Evolutionary conservation across 2,113 vertebrate species (phyloP), one percentile per base, ranked within the genome.

Genomic region (Oncorhynchus masou): DNA sequence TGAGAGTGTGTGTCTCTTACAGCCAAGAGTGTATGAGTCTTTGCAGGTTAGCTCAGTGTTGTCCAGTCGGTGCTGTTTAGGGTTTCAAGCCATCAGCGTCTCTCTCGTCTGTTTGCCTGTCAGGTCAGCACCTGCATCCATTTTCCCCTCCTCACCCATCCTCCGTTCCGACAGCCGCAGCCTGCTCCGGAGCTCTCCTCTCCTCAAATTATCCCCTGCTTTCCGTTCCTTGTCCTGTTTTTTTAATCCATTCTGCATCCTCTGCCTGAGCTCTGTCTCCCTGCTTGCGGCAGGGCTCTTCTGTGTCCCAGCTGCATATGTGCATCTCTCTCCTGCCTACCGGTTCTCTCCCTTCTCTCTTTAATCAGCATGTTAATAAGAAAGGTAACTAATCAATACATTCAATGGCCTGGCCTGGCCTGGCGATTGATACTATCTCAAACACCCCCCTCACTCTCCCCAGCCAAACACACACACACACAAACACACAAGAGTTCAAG

Each of bases 291-390:
- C 76, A 74, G 49, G 65, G 68, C 67, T 74, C 76, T 71, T 78
- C 49, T 48, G 65, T 76, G 76, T 72, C 39, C 3, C 48, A 27
- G 70, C 67, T 74, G 71, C 12, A 24, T 70, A 59, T 70, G 68
- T 20, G 71, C 65, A 16, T 77, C 34, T 64, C 48, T 60, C 68
- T 83, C 24, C 74, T 68, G 66, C 85, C 48, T 49, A 88, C 81
- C 31, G 70, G 78, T 85, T 87, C 88, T 89, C 89, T 90, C 85
- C 74, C 87, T 84, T 85, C 89, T 83, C 90, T 87, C 92, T 94
- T 94, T 93, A 94, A 94, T 94, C 93, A 94, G 92, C 93, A 94
- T 94, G 93, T 94, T 94, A 94, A 94, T 94, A 94, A 94, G 93
- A 94, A 94, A 94, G 92, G 93, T 94, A 94, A 93, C 92, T 94